phyloP scores from a whole-genome alignment of 2,113 vertebrate species.

The Dipodomys stephensi region DNA sequence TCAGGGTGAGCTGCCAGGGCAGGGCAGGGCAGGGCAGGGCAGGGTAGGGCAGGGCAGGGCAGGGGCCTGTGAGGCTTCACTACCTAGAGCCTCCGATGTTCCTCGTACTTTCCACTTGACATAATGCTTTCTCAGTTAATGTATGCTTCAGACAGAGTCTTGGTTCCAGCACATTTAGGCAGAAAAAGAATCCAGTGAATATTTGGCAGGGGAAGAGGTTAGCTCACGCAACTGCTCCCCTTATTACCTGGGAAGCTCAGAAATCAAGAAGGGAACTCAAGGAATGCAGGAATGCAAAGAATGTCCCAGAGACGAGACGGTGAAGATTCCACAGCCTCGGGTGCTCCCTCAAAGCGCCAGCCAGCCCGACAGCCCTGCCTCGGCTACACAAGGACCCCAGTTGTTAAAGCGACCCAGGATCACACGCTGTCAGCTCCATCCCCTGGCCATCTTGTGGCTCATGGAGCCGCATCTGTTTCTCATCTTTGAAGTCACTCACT shows the following conservation, averaged over 20 bases:
- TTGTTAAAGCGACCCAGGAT: background rate
- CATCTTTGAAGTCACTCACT: background rate
- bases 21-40: background rate
- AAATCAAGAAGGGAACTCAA: background rate
- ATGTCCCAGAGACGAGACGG: too few species aligned
- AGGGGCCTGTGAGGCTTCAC: background rate
- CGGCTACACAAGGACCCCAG: background rate
- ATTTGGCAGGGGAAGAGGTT: background rate
- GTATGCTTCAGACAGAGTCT: conserved; percentile 1
- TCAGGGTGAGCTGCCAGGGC: accelerated
- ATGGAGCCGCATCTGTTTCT: background rate
- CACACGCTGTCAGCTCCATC: background rate
- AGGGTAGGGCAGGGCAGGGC: background rate
- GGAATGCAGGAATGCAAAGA: background rate
- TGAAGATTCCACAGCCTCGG: too few species aligned
- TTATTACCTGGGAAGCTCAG: conserved; percentile 17
- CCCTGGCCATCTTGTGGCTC: too few species aligned
- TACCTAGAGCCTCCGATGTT: background rate
- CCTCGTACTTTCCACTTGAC: conserved; percentile 10
- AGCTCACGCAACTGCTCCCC: background rate
- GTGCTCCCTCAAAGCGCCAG: too few species aligned
- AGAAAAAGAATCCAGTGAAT: conserved; percentile 45
- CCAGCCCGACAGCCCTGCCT: too few species aligned
- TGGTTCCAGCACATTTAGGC: conserved; percentile 9
- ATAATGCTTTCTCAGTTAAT: conserved; percentile 39